Evolutionary conservation across 2,113 vertebrate genomes (phyloP).

Genomic region (Pampusana beccarii): DNA sequence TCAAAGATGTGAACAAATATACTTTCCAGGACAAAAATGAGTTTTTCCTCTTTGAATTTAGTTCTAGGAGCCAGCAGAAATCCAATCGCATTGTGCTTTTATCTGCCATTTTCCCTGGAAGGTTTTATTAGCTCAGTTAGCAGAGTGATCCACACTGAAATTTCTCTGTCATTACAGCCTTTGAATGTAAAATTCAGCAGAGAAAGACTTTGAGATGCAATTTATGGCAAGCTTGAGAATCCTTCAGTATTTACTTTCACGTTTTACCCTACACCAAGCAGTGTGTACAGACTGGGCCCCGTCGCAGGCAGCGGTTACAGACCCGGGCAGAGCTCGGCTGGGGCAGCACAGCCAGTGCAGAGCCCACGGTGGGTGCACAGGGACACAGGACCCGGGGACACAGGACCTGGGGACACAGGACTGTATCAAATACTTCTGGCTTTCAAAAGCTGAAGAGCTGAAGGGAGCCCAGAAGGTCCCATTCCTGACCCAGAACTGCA

Average conservation of each 20-base stretch:
- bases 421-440: neutral
- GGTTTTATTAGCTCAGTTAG: conserved; percentile 7
- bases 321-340: no score
- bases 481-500: neutral
- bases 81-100: neutral
- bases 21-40: neutral
- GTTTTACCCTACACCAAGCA: neutral
- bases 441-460: neutral
- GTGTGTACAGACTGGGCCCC: neutral
- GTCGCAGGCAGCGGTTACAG: no score
- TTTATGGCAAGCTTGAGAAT: neutral
- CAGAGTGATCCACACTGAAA: neutral
- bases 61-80: neutral
- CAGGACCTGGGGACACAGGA: no score
- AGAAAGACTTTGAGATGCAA: neutral
- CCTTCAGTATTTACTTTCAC: neutral
- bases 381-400: no score
- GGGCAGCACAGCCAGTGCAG: no score
- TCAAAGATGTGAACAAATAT: neutral
- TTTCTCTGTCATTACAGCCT: neutral
- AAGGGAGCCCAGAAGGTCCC: neutral
- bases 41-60: neutral
- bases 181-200: neutral
- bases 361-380: no score
- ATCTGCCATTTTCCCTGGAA: neutral